Base-by-base conservation (phyloP, 2,888 invertebrate species). In the Drosophila diplacantha region DNA sequence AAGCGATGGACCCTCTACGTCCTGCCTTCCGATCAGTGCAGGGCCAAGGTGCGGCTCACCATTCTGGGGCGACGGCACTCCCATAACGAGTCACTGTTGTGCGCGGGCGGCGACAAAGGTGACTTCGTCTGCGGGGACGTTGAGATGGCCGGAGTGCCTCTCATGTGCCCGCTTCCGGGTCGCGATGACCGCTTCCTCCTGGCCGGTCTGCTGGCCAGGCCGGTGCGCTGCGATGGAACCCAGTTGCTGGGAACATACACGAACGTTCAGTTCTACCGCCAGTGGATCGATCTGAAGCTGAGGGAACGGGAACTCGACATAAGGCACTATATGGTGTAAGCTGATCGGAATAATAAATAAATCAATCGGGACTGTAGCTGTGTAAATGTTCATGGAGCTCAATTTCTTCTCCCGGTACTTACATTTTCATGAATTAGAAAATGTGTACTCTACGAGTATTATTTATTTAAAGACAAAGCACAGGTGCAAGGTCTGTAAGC, bases 21-120 rank as follows among this genome's bases (percentile, higher is more conserved):
- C 6, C 59, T 78, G 57, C 80, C 77, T 0, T 61, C 66, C 1
- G 75, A 78, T 67, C 77, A 78, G 67, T 78, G 77, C 14, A 59
- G 61, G 1, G 32, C 67, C 12, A 78, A 77, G 47, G 11, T 78
- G 41, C 66, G 77, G 3, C 26, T 74, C 20, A 58, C 79, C 32
- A 66, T 68, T 7, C 20, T 77, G 57, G 77, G 79, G 0, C 61
- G 79, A 1, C 69, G 73, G 8, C 70, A 64, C 38, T 31, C 43
- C 43, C 57, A 56, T 14, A 77, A 77, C 16, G 72, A 77, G 5
- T 69, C 69, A 6, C 60, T 80, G 0, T 51, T 78, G 18, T 78
- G 80, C 38, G 69, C 77, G 6, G 77, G 75, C 38, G 77, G 77
- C 8, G 77, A 77, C 18, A 80, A 80, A 63, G 63, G 70, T 1